Evolutionary conservation across 2,888 invertebrate genomes (phyloP).

Genomic region (Tenthredo scrophulariae): DNA sequence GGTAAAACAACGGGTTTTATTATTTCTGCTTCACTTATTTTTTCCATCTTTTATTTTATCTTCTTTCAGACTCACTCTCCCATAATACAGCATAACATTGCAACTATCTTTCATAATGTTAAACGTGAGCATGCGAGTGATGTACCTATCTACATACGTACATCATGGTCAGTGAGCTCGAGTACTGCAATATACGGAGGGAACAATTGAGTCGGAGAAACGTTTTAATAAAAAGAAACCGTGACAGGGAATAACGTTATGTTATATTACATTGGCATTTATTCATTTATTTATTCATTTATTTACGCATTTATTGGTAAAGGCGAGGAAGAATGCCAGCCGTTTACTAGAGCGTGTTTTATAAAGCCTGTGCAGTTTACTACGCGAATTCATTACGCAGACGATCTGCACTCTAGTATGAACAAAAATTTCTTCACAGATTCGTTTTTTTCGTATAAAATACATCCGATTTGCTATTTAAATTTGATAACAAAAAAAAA

Average conservation of each 20-base stretch:
- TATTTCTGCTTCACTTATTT: background rate
- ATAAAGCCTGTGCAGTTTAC: background rate
- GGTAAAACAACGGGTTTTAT: background rate
- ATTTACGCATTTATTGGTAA: background rate
- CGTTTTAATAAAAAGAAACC: background rate
- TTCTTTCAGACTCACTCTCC: background rate
- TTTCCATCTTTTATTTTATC: background rate
- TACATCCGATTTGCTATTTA: background rate
- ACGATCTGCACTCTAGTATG: background rate
- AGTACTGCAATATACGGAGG: background rate
- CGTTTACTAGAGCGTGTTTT: conserved; percentile 9
- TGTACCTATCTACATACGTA: background rate
- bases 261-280: background rate
- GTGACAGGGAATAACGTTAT: background rate
- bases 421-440: background rate
- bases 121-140: background rate
- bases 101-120: background rate
- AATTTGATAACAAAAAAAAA: background rate
- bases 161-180: background rate
- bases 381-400: background rate
- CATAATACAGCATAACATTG: background rate
- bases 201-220: background rate
- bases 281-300: background rate
- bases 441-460: background rate
- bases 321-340: background rate